These are phyloP conservation scores for Pleuronectes platessa DNA, from an alignment of 2,113 vertebrate species.

Conservation along the genomic window DNA sequence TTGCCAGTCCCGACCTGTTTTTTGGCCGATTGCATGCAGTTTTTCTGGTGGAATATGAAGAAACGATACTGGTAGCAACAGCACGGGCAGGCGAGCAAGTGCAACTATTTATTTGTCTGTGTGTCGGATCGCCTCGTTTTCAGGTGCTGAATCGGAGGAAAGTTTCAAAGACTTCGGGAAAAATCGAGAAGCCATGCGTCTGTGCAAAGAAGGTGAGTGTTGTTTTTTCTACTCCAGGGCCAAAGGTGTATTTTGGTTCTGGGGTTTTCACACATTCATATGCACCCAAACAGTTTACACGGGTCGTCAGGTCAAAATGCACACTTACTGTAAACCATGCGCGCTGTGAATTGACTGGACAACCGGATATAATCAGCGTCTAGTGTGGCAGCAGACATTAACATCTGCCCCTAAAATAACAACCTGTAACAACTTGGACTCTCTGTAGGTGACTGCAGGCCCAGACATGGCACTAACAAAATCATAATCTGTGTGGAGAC, in stretches of 20 bases:
- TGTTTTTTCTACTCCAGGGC: conserved; percentile 55
- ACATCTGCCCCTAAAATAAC: conserved; percentile 41
- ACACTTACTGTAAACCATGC: conserved; percentile 45
- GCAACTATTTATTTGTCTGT: conserved; percentile 82
- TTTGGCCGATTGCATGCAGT: conserved; percentile 81
- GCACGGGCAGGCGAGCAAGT: conserved; percentile 80
- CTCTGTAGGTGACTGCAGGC: conserved; percentile 23
- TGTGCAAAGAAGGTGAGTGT: conserved; percentile 97
- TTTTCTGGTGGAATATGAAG: conserved; percentile 79
- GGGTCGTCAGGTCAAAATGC: conserved; percentile 36
- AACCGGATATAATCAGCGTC: conserved; percentile 41
- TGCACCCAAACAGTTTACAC: conserved; percentile 51
- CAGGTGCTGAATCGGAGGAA: conserved; percentile 95
- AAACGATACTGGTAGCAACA: conserved; percentile 81
- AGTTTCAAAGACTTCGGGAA: conserved; percentile 98
- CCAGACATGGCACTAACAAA: conserved; percentile 3
- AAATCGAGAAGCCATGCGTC: conserved; percentile 97
- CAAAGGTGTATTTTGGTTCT: conserved; percentile 82
- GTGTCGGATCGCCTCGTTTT: conserved; percentile 72
- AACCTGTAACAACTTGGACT: conserved; percentile 40
- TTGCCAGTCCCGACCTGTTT: conserved; percentile 69
- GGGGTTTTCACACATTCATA: conserved; percentile 51
- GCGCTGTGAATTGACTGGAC: conserved; percentile 9
- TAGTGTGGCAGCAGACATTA: conserved; percentile 48
- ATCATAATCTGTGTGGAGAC: neutral